Evolutionary conservation across 2,888 invertebrate species (phyloP).

Genomic region (Andrena haemorrhoa): DNA sequence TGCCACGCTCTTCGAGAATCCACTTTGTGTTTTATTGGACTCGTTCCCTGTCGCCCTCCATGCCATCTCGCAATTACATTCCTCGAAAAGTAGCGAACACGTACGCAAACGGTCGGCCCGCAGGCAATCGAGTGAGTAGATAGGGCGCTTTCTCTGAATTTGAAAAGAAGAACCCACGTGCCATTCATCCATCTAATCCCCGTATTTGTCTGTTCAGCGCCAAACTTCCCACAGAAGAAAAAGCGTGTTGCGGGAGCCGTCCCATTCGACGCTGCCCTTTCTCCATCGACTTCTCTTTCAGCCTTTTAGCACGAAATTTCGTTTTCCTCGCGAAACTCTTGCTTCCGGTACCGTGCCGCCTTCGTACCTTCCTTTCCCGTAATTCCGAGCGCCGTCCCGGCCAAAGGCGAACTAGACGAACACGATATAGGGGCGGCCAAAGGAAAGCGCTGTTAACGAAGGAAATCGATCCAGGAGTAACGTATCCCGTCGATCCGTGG

Average conservation of each 20-base stretch:
- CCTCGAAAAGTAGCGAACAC: not conserved
- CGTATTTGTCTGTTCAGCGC: conserved; percentile 5
- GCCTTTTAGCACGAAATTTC: not conserved
- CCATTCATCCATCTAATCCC: conserved; percentile 5
- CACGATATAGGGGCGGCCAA: conserved; percentile 44
- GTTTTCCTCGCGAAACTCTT: not conserved
- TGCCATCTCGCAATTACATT: conserved; percentile 27
- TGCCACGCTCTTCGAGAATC: not conserved
- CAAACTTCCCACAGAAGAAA: not conserved
- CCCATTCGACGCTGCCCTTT: not conserved
- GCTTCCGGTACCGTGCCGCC: conserved; percentile 6
- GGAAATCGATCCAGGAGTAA: conserved; percentile 48
- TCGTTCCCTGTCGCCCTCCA: conserved; percentile 7
- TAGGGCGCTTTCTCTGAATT: conserved; percentile 26
- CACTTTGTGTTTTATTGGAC: not conserved
- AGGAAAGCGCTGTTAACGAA: conserved; percentile 52
- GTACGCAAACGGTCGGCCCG: not conserved
- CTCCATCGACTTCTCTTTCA: not conserved
- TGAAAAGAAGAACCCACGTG: not conserved
- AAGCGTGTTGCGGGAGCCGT: not conserved
- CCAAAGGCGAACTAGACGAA: conserved; percentile 20
- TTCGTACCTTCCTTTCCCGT: not conserved
- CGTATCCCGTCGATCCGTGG: conserved; percentile 38
- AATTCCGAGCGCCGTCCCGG: conserved; percentile 10
- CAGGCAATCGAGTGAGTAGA: conserved; percentile 42